Conservation (phyloP, 2,113 vertebrate genomes). For the Tylochromis polylepis region DNA sequence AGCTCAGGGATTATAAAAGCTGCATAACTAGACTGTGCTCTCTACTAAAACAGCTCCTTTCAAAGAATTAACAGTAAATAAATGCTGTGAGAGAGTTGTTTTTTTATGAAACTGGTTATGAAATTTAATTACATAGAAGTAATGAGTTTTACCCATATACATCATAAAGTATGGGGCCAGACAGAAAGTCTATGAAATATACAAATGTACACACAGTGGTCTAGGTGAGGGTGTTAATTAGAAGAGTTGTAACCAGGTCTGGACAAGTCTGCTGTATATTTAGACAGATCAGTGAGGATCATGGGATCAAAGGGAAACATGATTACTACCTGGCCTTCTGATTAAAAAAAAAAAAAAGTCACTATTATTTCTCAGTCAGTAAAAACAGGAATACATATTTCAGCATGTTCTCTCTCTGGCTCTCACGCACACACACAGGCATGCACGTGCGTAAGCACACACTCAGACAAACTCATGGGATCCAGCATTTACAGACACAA, state of each 20-base stretch:
- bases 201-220: not conserved
- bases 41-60: not conserved
- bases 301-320: constrained; percentile 74
- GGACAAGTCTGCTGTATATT: constrained; percentile 70
- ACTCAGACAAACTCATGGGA: not conserved
- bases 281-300: constrained; percentile 66
- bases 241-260: constrained; percentile 41
- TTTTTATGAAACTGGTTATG: not conserved
- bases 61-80: not conserved
- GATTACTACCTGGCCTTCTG: constrained; percentile 71
- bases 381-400: constrained; percentile 32
- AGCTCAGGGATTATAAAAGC: not conserved
- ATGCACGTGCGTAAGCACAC: not conserved
- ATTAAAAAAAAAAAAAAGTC: constrained; percentile 68
- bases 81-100: not conserved
- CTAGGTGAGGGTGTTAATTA: constrained; percentile 51
- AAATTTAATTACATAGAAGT: not conserved
- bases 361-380: constrained; percentile 72
- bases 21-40: not conserved
- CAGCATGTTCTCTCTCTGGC: not conserved
- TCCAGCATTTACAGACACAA: not conserved
- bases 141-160: not conserved
- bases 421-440: not conserved
- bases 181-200: not conserved
- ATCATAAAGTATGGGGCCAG: not conserved